Base-by-base conservation (phyloP, 2,797 vertebrate species). In the Lates japonicus region DNA sequence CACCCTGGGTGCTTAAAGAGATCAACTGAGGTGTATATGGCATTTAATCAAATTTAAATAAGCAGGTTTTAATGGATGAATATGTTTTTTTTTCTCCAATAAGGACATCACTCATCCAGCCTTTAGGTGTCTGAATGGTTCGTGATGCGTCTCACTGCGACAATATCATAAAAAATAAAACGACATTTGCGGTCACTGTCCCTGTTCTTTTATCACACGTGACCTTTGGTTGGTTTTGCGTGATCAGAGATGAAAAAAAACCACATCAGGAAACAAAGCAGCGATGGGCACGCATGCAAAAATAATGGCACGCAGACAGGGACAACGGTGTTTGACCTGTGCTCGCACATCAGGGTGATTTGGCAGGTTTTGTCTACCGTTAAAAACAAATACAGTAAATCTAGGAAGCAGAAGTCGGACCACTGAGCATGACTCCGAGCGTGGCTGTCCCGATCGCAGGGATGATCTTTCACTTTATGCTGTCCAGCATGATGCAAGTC, bases 391-490 rank as follows among this genome's bases (percentile, higher is more conserved):
- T 2, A 42, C 17, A 39, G 41, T n/a, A 20, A 31, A 29, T 9
- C 2, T n/a, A 64, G 10, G 0, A 49, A 37, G 48, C 16, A 3
- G 25, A 29, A n/a, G n/a, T n/a, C n/a, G n/a, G n/a, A 80, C 97
- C 92, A 99, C 98, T 98, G 87, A 99, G 95, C 90, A 98, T 92
- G 84, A 99, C 97, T 93, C 98, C 98, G n/a, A 98, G 91, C 17
- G 97, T 96, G 87, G 97, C 62, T 97, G 96, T 79, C 97, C 97
- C 72, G 97, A 96, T 82, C 98, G 96, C 91, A 99, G 77, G 97
- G 95, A 87, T 96, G 97, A 88, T 98, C 97, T n/a, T 93, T 99
- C 98, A 89, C 94, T 99, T 99, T 90, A 99, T 99, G 90, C 97
- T 97, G 96, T 99, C 98, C 95, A 99, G 91, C 98, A 99, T 98